Evolutionary conservation across 2,113 vertebrate species (phyloP).

Genomic region (Varanus komodoensis): DNA sequence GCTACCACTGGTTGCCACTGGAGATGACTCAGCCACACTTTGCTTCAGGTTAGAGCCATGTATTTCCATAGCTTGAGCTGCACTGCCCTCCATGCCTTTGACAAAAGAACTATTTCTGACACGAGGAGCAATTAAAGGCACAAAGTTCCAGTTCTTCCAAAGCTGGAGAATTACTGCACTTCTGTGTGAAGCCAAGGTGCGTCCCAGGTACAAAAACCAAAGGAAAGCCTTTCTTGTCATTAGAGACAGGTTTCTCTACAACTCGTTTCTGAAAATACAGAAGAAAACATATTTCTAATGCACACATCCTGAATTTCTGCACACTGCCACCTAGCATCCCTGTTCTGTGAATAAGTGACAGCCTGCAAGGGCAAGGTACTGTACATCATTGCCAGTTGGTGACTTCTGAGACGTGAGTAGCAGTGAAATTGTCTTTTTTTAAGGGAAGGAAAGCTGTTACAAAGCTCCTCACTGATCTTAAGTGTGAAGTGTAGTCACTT

Average conservation of each 20-base stretch:
- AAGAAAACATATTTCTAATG: constrained; percentile 2
- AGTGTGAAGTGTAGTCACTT: not conserved
- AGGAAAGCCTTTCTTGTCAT: not conserved
- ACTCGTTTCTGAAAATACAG: constrained; percentile 11
- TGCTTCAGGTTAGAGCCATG: not conserved
- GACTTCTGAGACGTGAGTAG: not conserved
- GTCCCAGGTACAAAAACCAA: not conserved
- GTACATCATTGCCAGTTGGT: not conserved
- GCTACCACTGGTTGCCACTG: constrained; percentile 1
- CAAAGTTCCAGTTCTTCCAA: not conserved
- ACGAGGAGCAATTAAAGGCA: not conserved
- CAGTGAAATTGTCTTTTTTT: not conserved
- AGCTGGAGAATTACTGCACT: not conserved
- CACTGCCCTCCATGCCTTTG: constrained; percentile 18
- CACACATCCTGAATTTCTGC: not conserved
- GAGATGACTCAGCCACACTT: not conserved
- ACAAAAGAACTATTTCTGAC: not conserved
- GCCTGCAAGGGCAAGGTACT: not conserved
- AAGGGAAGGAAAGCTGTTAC: not conserved
- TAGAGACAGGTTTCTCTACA: not conserved
- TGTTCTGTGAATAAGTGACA: not conserved
- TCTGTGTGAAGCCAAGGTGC: not conserved
- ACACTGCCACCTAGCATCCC: not conserved
- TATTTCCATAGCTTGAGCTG: not conserved
- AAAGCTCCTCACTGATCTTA: not conserved